Conservation (phyloP, 2,113 vertebrate species). For the Aplodontia rufa region DNA sequence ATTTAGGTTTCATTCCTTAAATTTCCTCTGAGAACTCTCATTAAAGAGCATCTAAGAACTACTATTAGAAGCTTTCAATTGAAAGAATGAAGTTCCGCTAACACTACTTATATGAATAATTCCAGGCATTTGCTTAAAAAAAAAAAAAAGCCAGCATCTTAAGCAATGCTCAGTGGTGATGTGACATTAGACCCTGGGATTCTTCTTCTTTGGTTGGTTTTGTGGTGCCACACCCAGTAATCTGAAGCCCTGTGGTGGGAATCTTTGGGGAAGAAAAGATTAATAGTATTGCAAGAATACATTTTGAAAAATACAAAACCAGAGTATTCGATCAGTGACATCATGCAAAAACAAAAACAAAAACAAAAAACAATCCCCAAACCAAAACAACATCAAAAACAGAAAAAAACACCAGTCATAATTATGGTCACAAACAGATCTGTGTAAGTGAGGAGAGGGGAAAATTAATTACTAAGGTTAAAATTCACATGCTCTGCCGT, state of each 20-base stretch:
- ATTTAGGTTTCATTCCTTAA: background rate
- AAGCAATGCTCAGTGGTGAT: conserved; percentile 26
- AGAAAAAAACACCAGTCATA: conserved; percentile 36
- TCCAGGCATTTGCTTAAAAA: conserved; percentile 28
- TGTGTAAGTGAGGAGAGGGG: background rate
- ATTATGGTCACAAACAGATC: conserved; percentile 44
- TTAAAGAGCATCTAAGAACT: conserved; percentile 12
- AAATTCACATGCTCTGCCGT: conserved; percentile 68
- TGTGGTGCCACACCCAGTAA: conserved; percentile 66
- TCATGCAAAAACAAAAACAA: conserved; percentile 66
- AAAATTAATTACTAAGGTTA: conserved; percentile 70
- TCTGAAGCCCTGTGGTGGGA: conserved; percentile 69
- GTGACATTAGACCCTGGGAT: background rate
- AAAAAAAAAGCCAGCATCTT: conserved; percentile 7
- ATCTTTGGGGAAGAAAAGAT: conserved; percentile 74
- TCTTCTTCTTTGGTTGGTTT: conserved; percentile 73
- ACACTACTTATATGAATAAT: conserved; percentile 9
- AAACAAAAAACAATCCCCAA: background rate
- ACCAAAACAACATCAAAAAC: background rate
- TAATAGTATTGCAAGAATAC: conserved; percentile 68
- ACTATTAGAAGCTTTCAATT: background rate
- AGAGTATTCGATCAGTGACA: conserved; percentile 57
- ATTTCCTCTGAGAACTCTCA: background rate
- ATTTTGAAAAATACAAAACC: conserved; percentile 53
- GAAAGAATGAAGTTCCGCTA: conserved; percentile 40